Evolutionary conservation across 2,113 vertebrate genomes (phyloP).

Genomic region (Haemorhous mexicanus): DNA sequence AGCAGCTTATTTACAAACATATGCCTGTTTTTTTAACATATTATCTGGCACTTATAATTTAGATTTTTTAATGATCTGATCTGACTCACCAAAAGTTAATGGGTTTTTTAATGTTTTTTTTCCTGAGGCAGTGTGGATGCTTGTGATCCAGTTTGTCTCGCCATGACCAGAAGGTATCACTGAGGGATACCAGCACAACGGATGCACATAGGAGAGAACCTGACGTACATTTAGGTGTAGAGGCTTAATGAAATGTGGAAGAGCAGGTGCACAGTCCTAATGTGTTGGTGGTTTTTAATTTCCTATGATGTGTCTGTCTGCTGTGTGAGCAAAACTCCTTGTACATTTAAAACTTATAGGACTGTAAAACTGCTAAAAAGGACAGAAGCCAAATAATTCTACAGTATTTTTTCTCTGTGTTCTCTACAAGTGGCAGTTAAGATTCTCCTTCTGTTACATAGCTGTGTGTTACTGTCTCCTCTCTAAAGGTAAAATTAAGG

Average conservation of each 20-base stretch:
- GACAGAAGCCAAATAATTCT: not conserved
- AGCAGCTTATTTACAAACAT: not conserved
- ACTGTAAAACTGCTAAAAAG: slow-evolving; percentile 9
- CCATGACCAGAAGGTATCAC: slow-evolving; percentile 35
- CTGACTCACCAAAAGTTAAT: slow-evolving; percentile 31
- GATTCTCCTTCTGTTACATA: not conserved
- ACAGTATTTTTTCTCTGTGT: not conserved
- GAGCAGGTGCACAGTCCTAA: slow-evolving; percentile 46
- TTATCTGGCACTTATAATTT: not conserved
- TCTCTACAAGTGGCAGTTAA: not conserved
- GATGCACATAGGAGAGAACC: not conserved
- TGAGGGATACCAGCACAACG: slow-evolving; percentile 3
- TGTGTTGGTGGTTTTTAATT: not conserved
- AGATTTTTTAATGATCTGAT: not conserved
- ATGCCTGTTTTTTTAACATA: not conserved
- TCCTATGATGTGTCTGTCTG: slow-evolving; percentile 14
- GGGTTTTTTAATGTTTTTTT: not conserved
- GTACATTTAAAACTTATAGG: slow-evolving; percentile 16
- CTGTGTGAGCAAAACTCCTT: slow-evolving; percentile 34
- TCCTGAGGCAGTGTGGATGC: not conserved
- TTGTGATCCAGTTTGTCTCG: not conserved
- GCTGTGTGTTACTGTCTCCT: not conserved
- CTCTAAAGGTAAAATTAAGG: not conserved
- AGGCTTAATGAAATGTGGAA: slow-evolving; percentile 53
- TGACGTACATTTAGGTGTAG: slow-evolving; percentile 1